phyloP scores from a whole-genome alignment of 2,888 invertebrate genomes.

The Chorisops tibialis region DNA sequence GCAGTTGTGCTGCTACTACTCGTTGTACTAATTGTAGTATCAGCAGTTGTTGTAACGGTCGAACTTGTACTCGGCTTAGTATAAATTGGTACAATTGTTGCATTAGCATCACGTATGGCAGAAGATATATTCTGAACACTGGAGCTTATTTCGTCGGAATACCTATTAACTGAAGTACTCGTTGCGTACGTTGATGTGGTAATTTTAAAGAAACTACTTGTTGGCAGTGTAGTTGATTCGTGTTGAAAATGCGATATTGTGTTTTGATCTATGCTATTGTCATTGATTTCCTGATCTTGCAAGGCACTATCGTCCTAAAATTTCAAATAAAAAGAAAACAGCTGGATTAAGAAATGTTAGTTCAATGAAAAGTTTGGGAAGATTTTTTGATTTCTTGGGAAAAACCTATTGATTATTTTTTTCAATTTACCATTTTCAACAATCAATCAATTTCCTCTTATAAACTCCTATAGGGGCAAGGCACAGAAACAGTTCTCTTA shows the following conservation, averaged over 20 bases:
- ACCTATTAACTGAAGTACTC: constrained; percentile 26
- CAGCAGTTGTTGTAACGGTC: constrained; percentile 18
- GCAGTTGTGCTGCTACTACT: constrained; percentile 29
- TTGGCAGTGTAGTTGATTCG: constrained; percentile 46
- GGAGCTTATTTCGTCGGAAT: neutral
- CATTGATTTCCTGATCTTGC: constrained; percentile 49
- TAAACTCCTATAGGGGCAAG: too few relatives aligned
- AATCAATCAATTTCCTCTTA: neutral
- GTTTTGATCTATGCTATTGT: constrained; percentile 53
- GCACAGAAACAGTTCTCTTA: too few relatives aligned
- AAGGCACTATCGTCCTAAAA: constrained; percentile 41
- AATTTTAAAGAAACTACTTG: constrained; percentile 44
- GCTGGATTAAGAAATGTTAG: neutral
- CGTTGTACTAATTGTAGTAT: constrained; percentile 30
- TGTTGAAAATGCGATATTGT: constrained; percentile 51
- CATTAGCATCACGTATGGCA: constrained; percentile 11
- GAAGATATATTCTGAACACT: constrained; percentile 11
- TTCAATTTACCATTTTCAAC: neutral
- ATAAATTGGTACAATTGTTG: constrained; percentile 12
- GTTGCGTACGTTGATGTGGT: constrained; percentile 39
- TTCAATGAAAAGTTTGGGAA: too few relatives aligned
- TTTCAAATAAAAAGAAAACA: neutral
- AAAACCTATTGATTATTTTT: neutral
- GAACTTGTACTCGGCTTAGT: constrained; percentile 14
- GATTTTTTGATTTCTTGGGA: too few relatives aligned